A percentile compares a stretch with the other conserved stretches of the same genome.
These are phyloP conservation scores for Pseudomyrmex flavicornis DNA, from an alignment of 1,140 invertebrate species.

Conservation along the genomic window DNA sequence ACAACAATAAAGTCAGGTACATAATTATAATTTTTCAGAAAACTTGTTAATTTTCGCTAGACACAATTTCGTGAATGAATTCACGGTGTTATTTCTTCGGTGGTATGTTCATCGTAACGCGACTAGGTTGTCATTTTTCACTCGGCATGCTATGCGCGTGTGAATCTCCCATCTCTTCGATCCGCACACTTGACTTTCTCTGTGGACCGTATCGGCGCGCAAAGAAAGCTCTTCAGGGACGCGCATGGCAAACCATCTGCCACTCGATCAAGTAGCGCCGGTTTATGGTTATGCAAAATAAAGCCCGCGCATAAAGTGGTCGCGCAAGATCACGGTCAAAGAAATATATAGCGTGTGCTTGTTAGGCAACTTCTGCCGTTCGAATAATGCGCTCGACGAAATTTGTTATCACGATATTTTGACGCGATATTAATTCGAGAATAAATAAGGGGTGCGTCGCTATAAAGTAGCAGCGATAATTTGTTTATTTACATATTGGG, in stretches of 20 bases:
- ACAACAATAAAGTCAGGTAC: too few species aligned
- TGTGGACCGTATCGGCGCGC: conserved; percentile 1
- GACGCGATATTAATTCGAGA: background rate
- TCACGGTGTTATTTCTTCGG: background rate
- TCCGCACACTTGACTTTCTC: conserved; percentile 37
- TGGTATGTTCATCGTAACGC: background rate
- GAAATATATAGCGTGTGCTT: conserved; percentile 11
- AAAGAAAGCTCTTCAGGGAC: conserved; percentile 33
- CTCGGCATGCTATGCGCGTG: background rate
- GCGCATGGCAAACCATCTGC: conserved; percentile 35
- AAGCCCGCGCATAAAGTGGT: conserved; percentile 30
- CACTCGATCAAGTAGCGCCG: conserved; percentile 41
- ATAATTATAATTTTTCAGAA: too few species aligned
- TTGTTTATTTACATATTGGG: too few species aligned
- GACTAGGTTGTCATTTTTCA: background rate
- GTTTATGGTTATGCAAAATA: conserved; percentile 54
- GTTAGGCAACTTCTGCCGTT: conserved; percentile 34
- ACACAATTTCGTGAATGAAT: background rate
- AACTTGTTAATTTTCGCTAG: background rate
- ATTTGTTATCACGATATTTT: conserved; percentile 7
- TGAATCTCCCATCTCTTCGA: conserved; percentile 27
- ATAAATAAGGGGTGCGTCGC: background rate
- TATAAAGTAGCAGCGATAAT: background rate
- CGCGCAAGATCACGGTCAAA: conserved; percentile 44
- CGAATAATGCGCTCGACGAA: background rate